Evolutionary conservation across 2,113 vertebrate species (phyloP).

Genomic region (Proteles cristata): DNA sequence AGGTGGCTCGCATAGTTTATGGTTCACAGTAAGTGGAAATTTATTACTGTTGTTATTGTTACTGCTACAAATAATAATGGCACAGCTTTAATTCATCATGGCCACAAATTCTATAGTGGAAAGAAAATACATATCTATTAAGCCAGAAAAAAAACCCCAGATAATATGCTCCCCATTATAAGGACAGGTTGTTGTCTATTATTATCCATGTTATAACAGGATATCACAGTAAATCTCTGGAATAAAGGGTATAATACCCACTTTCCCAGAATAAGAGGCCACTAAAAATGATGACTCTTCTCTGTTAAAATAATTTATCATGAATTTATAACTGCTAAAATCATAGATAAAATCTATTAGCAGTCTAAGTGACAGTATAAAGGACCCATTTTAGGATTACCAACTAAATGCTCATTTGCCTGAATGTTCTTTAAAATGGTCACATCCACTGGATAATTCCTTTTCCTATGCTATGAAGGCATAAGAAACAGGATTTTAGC

Average conservation of each 20-base stretch:
- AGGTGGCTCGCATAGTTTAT: background rate
- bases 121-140: constrained; percentile 8
- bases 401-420: background rate
- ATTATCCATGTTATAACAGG: background rate
- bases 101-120: background rate
- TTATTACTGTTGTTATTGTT: background rate
- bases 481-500: background rate
- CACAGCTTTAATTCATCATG: background rate
- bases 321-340: constrained; percentile 30
- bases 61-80: constrained; percentile 19
- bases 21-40: background rate
- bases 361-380: background rate
- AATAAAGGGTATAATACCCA: background rate
- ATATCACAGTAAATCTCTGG: background rate
- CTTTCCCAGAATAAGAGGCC: background rate
- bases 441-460: background rate
- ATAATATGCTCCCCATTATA: background rate
- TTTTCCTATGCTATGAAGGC: background rate
- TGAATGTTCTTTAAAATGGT: background rate
- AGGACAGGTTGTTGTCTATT: background rate
- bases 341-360: background rate
- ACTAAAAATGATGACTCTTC: constrained; percentile 19
- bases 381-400: background rate
- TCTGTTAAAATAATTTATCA: background rate
- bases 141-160: background rate